Conservation (phyloP, 2,888 invertebrate genomes). For the Cerastoderma edule region DNA sequence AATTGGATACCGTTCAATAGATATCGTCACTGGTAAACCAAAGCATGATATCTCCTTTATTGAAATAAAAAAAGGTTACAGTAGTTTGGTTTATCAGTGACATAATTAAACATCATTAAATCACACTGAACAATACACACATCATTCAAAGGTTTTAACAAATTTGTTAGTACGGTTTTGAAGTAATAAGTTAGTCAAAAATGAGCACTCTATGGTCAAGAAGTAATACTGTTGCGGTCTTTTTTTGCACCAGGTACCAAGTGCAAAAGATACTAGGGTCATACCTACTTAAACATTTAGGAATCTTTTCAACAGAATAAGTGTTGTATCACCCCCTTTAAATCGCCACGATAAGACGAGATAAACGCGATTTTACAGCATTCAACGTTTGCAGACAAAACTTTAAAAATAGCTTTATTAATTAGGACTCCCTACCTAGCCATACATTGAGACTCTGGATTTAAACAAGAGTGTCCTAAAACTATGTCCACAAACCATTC, state of each 20-base stretch:
- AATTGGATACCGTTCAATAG: background rate
- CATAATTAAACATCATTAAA: too few species aligned
- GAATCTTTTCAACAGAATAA: background rate
- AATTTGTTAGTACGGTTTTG: background rate
- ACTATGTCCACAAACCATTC: too few species aligned
- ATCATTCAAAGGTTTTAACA: background rate
- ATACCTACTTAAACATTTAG: background rate
- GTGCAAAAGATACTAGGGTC: background rate
- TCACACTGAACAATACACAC: slow-evolving; percentile 2
- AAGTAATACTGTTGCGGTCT: slow-evolving; percentile 16
- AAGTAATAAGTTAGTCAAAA: background rate
- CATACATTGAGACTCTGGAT: too few species aligned
- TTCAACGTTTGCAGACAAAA: background rate
- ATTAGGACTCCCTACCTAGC: too few species aligned
- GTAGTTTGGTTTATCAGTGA: too few species aligned
- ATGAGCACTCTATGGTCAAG: slow-evolving; percentile 4
- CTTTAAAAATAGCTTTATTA: background rate
- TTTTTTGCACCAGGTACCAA: background rate
- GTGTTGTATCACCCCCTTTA: background rate
- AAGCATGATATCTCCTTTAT: background rate
- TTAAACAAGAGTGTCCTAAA: too few species aligned
- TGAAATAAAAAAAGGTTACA: too few species aligned
- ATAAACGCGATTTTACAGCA: background rate
- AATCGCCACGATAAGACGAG: background rate
- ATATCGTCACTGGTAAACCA: background rate